Conservation (phyloP, 2,888 invertebrate species). For the Aspidiotus rigidus region DNA sequence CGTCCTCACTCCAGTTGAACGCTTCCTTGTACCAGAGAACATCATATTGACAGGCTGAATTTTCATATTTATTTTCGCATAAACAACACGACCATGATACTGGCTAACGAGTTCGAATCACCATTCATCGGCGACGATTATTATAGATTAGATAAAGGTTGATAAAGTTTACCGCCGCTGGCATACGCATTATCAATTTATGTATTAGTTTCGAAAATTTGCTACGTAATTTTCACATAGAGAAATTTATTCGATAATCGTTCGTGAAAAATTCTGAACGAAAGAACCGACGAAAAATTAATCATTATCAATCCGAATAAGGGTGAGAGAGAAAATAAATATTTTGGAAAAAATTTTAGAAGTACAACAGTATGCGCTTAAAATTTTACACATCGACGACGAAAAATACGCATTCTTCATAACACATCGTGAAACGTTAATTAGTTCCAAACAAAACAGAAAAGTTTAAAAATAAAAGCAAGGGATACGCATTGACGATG, state of each 20-base stretch:
- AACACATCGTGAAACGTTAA: conserved; percentile 27
- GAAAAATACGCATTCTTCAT: conserved; percentile 28
- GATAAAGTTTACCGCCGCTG: not conserved
- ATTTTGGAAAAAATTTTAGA: no score
- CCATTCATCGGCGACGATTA: not conserved
- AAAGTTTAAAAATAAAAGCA: conserved; percentile 30
- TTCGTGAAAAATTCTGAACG: not conserved
- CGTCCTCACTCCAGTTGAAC: conserved; percentile 33
- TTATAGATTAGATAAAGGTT: no score
- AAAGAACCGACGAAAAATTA: not conserved
- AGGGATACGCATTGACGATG: not conserved
- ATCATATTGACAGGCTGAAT: conserved; percentile 49
- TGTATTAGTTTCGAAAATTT: not conserved
- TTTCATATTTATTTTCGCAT: conserved; percentile 33
- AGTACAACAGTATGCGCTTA: no score
- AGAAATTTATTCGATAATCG: not conserved
- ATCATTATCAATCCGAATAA: not conserved
- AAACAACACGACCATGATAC: not conserved
- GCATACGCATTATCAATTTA: not conserved
- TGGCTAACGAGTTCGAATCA: not conserved
- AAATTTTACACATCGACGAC: conserved; percentile 15
- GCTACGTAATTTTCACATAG: not conserved
- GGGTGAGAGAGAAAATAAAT: no score
- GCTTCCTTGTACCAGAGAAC: conserved; percentile 58
- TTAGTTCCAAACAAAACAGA: conserved; percentile 33